phyloP scores from a whole-genome alignment of 2,888 invertebrate genomes.

The Bellardia bayeri region DNA sequence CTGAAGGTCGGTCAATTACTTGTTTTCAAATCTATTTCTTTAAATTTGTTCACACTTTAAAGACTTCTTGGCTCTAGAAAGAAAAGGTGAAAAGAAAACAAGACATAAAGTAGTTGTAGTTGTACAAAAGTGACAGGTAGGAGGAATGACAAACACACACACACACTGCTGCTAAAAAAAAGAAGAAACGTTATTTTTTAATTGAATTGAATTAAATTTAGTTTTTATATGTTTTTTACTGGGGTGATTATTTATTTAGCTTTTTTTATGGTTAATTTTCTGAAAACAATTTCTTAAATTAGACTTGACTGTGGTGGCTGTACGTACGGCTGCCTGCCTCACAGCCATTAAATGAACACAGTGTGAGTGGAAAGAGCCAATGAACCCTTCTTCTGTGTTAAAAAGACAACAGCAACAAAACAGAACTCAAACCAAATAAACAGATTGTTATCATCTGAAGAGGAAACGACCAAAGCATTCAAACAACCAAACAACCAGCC shows the following conservation, averaged over 20 bases:
- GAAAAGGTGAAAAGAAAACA: slow-evolving; percentile 9
- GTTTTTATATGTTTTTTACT: slow-evolving; percentile 42
- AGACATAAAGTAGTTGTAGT: not conserved
- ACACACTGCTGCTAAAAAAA: not conserved
- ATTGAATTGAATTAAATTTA: slow-evolving; percentile 67
- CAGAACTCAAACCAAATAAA: slow-evolving; percentile 39
- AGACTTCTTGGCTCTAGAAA: slow-evolving; percentile 16
- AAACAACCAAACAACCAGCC: slow-evolving; percentile 9
- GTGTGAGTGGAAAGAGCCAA: slow-evolving; percentile 59
- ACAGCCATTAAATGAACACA: slow-evolving; percentile 31
- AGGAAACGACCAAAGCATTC: slow-evolving; percentile 43
- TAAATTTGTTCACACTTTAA: slow-evolving; percentile 5
- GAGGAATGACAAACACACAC: slow-evolving; percentile 9
- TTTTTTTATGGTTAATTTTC: slow-evolving; percentile 53
- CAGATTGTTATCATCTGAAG: slow-evolving; percentile 58
- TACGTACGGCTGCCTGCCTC: slow-evolving; percentile 8
- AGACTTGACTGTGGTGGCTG: slow-evolving; percentile 30
- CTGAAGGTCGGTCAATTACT: slow-evolving; percentile 68
- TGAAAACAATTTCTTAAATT: slow-evolving; percentile 51
- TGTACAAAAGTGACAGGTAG: slow-evolving; percentile 40
- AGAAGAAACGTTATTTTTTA: slow-evolving; percentile 62
- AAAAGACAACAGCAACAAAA: not conserved
- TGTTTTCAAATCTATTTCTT: slow-evolving; percentile 1
- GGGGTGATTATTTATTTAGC: slow-evolving; percentile 40
- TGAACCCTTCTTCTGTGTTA: slow-evolving; percentile 60